phyloP scores from a whole-genome alignment of 2,797 vertebrate species.

The Meriones psammophilus region DNA sequence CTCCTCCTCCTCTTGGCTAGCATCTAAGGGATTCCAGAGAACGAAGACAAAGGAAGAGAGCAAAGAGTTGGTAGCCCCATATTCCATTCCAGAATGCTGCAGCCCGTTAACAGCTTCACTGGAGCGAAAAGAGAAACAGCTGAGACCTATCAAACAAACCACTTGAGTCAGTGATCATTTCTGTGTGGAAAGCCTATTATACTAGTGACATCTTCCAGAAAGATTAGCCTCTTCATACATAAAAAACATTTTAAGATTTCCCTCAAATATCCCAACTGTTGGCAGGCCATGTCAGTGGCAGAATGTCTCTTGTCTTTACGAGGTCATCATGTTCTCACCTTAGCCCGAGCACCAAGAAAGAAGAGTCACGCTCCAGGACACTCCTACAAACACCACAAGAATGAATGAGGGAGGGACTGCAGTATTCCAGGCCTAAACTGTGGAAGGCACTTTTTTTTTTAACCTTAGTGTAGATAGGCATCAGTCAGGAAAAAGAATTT shows the following conservation, averaged over 20 bases:
- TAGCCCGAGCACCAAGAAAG: slow-evolving; percentile 16
- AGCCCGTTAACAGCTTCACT: slow-evolving; percentile 50
- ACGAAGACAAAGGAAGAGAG: not conserved
- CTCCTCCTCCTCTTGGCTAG: not conserved
- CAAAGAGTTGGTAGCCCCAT: not conserved
- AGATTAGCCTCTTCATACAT: slow-evolving; percentile 30
- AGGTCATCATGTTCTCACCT: slow-evolving; percentile 46
- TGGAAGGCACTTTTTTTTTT: not conserved
- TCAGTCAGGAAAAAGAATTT: not conserved
- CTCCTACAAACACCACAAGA: slow-evolving; percentile 40
- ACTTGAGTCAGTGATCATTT: slow-evolving; percentile 16
- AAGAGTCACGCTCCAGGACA: slow-evolving; percentile 53
- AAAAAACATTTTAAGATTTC: slow-evolving; percentile 66
- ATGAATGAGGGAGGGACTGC: not conserved
- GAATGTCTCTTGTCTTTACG: slow-evolving; percentile 64
- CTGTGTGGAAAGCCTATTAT: slow-evolving; percentile 53
- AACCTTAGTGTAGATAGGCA: not conserved
- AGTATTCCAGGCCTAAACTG: not conserved
- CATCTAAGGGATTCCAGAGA: slow-evolving; percentile 11
- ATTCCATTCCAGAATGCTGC: slow-evolving; percentile 41
- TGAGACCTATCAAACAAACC: slow-evolving; percentile 61
- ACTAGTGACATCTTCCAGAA: slow-evolving; percentile 59
- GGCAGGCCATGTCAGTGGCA: slow-evolving; percentile 58
- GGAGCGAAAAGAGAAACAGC: slow-evolving; percentile 34
- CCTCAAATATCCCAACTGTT: slow-evolving; percentile 62